Evolutionary conservation across 2,113 vertebrate genomes (phyloP).

Genomic region (Laticauda colubrina): DNA sequence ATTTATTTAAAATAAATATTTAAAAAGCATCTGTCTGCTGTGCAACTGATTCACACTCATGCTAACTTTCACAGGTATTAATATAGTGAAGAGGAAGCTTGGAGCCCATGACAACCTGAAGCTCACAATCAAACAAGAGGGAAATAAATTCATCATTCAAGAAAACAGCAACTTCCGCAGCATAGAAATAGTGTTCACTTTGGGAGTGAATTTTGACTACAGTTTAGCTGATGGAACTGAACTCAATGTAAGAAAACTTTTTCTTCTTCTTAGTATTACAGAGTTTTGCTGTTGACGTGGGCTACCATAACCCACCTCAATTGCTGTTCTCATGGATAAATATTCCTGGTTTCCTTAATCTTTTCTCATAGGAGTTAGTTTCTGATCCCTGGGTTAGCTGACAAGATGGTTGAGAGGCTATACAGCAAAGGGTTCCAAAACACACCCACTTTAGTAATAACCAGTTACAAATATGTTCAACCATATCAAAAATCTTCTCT

Average conservation of each 20-base stretch:
- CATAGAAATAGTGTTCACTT: constrained; percentile 80
- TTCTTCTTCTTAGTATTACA: neutral
- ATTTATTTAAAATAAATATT: neutral
- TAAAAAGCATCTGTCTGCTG: neutral
- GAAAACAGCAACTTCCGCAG: constrained; percentile 86
- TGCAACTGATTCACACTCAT: neutral
- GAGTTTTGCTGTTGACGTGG: neutral
- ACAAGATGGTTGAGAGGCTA: neutral
- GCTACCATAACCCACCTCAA: neutral
- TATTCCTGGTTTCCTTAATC: neutral
- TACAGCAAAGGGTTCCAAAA: neutral
- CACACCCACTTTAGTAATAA: constrained; percentile 2
- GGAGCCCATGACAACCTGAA: constrained; percentile 87
- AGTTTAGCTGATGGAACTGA: constrained; percentile 87
- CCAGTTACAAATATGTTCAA: neutral
- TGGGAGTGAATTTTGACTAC: constrained; percentile 81
- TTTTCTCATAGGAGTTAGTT: neutral
- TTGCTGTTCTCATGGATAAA: neutral
- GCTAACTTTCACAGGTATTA: constrained; percentile 73
- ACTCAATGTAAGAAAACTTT: constrained; percentile 74
- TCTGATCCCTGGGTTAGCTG: neutral
- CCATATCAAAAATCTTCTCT: neutral
- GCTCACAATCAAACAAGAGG: constrained; percentile 80
- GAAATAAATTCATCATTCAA: constrained; percentile 82
- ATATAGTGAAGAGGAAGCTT: constrained; percentile 84